These are phyloP conservation scores for Phasia obesa DNA, from an alignment of 2,888 invertebrate species.

Conservation along the genomic window DNA sequence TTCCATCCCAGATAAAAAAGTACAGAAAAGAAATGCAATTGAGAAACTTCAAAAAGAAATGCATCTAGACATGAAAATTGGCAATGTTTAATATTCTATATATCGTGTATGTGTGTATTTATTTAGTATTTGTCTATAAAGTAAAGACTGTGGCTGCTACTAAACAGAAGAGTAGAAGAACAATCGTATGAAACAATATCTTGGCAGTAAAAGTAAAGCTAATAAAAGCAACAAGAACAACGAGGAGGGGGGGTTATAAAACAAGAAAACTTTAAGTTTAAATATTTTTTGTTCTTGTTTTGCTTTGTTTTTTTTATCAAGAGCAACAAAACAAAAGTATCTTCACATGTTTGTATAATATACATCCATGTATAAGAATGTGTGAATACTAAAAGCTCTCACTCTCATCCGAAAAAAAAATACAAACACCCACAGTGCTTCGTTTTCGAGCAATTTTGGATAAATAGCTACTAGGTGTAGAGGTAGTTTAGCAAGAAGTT, in stretches of 20 bases:
- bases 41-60: conserved; percentile 39
- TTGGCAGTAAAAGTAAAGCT: conserved; percentile 27
- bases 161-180: conserved; percentile 18
- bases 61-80: conserved; percentile 53
- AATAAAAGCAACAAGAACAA: conserved; percentile 24
- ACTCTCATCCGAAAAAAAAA: conserved; percentile 52
- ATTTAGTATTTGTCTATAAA: neutral
- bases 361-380: neutral
- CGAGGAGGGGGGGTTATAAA: conserved; percentile 49
- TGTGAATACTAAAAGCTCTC: conserved; percentile 51
- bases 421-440: conserved; percentile 16
- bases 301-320: conserved; percentile 41
- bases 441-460: too few relatives aligned
- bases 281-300: conserved; percentile 41
- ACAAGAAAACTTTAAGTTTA: conserved; percentile 62
- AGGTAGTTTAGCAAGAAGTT: too few relatives aligned
- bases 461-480: too few relatives aligned
- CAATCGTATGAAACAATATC: conserved; percentile 13
- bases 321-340: conserved; percentile 30
- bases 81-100: conserved; percentile 28
- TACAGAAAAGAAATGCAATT: conserved; percentile 53
- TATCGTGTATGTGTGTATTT: neutral
- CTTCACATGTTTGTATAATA: conserved; percentile 23
- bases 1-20: too few relatives aligned
- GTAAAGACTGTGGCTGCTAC: conserved; percentile 4